These are phyloP conservation scores for Heliconius himera DNA, from an alignment of 1,140 invertebrate genomes.

Conservation along the genomic window DNA sequence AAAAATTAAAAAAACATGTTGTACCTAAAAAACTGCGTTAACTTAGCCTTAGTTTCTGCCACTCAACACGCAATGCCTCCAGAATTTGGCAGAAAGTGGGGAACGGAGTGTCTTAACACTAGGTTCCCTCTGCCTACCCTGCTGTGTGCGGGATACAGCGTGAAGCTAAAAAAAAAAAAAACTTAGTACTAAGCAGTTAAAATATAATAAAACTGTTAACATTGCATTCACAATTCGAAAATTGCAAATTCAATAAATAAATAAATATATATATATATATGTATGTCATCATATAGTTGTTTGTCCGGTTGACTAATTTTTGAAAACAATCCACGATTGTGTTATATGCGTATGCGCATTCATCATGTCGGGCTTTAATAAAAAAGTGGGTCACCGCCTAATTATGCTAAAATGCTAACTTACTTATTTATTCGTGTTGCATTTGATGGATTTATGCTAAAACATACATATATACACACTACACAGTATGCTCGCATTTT, in stretches of 20 bases:
- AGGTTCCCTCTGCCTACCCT: too few relatives aligned
- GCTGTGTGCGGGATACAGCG: too few relatives aligned
- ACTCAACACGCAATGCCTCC: too few relatives aligned
- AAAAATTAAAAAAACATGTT: too few relatives aligned
- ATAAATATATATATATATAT: too few relatives aligned
- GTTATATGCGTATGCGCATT: constrained; percentile 39
- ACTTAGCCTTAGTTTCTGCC: too few relatives aligned
- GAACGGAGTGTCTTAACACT: too few relatives aligned
- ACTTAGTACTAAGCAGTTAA: neutral
- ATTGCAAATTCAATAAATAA: neutral
- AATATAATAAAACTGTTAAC: neutral
- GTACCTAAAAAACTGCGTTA: neutral
- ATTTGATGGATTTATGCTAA: constrained; percentile 62
- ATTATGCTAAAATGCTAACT: constrained; percentile 63
- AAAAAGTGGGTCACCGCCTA: constrained; percentile 70
- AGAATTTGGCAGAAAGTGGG: too few relatives aligned
- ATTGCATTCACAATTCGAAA: neutral
- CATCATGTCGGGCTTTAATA: constrained; percentile 56
- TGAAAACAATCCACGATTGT: constrained; percentile 1
- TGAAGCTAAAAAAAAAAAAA: too few relatives aligned
- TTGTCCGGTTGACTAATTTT: constrained; percentile 10
- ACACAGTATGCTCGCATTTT: constrained; percentile 19
- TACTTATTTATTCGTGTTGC: constrained; percentile 62
- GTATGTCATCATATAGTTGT: neutral
- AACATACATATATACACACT: neutral